Evolutionary conservation across 2,797 vertebrate genomes (phyloP), one percentile per base, ranked within the genome.

Genomic region (Diceros bicornis): DNA sequence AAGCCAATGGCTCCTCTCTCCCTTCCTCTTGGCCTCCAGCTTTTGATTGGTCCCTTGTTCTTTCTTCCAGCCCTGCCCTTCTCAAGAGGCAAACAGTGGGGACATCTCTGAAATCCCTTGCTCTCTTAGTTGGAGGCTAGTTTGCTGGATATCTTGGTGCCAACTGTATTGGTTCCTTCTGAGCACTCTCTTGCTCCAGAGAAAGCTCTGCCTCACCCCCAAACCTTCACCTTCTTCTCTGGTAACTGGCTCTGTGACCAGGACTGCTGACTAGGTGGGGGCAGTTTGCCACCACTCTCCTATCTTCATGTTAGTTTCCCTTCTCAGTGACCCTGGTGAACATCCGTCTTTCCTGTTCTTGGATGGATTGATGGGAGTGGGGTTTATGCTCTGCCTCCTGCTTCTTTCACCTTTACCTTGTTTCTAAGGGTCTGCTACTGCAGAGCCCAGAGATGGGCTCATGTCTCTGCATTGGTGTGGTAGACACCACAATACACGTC

Each of bases 31-130:
- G 41, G 89, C 90, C 92, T 84, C 91, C 94, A 78, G 92, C 96
- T 84, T 96, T 94, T 79, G 95, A 77, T 61, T 1, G 59, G 64
- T 84, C 94, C 97, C 97, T 94, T 97, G 44, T 82, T 97, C 96
- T 82, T 97, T 97, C 55, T 64, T 95, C 50, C 37, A n/a, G 2
- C 23, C 72, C 23, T 81, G 23, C 64, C 10, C 1, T 41, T 64
- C 47, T 50, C 74, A 55, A 82, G 61, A 50, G 85, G 59, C 89
- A 50, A 14, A 52, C 1, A 9, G 32, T 13, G 3, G n/a, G 66
- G 55, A 2, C n/a, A 0, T n/a, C 37, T 90, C 75, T 41, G 69
- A 85, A 68, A 44, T 32, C 41, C 29, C 34, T 44, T 0, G 5
- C 10, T 17, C 75, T 50, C 81, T 47, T 50, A 44, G 37, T 10